Conservation (phyloP, 1,140 invertebrate genomes). For the Drosophila malerkotliana region DNA sequence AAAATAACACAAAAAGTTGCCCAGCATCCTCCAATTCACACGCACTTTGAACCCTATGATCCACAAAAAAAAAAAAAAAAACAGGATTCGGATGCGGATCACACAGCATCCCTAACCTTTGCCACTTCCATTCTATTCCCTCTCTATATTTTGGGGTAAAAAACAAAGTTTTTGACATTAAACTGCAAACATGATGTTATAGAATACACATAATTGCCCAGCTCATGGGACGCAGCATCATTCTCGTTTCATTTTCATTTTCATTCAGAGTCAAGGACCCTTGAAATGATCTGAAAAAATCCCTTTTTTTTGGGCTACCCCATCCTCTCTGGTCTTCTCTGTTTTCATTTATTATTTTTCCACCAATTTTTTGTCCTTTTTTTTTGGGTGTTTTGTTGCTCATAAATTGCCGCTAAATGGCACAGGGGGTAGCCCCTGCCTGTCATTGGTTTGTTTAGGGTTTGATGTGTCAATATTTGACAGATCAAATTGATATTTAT, state of each 20-base stretch:
- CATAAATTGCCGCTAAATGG: constrained; percentile 81
- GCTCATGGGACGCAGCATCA: constrained; percentile 58
- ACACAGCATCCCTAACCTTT: constrained; percentile 65
- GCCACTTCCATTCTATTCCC: constrained; percentile 17
- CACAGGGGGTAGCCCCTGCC: constrained; percentile 9
- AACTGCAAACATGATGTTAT: constrained; percentile 74
- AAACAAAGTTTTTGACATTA: constrained; percentile 77
- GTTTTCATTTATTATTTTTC: constrained; percentile 76
- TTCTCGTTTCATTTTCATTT: constrained; percentile 68
- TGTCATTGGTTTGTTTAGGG: constrained; percentile 82
- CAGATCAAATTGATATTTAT: constrained; percentile 83
- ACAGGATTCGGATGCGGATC: constrained; percentile 27
- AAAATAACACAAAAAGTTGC: constrained; percentile 17
- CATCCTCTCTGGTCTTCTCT: constrained; percentile 21
- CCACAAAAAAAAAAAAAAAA: neutral
- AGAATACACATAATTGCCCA: constrained; percentile 77
- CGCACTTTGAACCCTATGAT: constrained; percentile 73
- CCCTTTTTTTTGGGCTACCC: constrained; percentile 46
- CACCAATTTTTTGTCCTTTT: constrained; percentile 63
- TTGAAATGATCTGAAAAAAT: constrained; percentile 75
- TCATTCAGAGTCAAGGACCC: constrained; percentile 80
- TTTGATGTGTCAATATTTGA: constrained; percentile 83
- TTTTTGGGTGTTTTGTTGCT: constrained; percentile 78
- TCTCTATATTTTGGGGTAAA: constrained; percentile 71
- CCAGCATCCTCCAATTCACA: constrained; percentile 74